Evolutionary conservation across 2,888 invertebrate genomes (phyloP).

Genomic region (Cabera pusaria): DNA sequence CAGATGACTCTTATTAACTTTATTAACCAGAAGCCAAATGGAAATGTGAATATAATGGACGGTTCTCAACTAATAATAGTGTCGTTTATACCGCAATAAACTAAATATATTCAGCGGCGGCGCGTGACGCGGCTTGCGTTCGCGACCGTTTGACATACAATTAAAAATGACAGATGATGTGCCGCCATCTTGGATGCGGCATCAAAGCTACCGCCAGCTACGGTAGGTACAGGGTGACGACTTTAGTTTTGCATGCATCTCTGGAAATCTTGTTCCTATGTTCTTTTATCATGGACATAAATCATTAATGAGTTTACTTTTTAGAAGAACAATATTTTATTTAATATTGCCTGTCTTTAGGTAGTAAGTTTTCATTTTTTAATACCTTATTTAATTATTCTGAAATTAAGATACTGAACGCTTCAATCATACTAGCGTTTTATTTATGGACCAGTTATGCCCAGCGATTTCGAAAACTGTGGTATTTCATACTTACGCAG

Average conservation of each 20-base stretch:
- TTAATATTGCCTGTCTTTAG: no score
- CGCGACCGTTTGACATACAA: conserved; percentile 70
- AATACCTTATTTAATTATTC: no score
- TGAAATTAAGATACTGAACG: no score
- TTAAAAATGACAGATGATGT: conserved; percentile 80
- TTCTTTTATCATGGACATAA: no score
- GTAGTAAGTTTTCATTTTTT: no score
- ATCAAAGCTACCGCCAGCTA: conserved; percentile 59
- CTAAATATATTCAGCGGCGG: conserved; percentile 73
- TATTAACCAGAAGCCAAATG: conserved; percentile 37
- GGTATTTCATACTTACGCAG: no score
- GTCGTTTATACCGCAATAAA: conserved; percentile 77
- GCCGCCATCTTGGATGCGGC: conserved; percentile 63
- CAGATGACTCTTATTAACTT: conserved; percentile 12
- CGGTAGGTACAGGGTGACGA: conserved; percentile 13
- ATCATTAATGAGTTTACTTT: no score
- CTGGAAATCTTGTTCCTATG: no score
- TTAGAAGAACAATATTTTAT: no score
- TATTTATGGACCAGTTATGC: no score
- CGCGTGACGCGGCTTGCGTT: conserved; percentile 53
- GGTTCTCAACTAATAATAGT: conserved; percentile 55
- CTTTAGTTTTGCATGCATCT: background rate
- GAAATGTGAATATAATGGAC: conserved; percentile 59
- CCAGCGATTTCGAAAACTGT: no score
- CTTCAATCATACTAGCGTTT: no score